Evolutionary conservation across 64 coral and sea anemone species (phyloP), one percentile per base, ranked within the genome.

Genomic region (Stylophora pistillata): DNA sequence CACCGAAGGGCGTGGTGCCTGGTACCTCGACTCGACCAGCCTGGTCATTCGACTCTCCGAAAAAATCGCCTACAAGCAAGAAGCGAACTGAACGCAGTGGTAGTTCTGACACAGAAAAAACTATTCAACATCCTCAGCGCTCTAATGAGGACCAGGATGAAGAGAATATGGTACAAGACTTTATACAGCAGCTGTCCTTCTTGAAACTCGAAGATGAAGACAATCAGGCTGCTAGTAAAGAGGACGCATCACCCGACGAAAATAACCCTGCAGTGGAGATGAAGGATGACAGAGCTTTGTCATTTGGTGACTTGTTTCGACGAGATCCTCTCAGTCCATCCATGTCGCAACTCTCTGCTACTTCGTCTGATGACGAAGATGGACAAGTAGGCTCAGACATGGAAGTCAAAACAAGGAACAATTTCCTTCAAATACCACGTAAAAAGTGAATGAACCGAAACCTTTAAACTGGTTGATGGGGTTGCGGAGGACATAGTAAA

Each of bases 281-380:
- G 10, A 55, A 32, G 17, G 61, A 56, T 5, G 31, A 9, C 13
- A 78, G 59, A 52, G 47, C 41, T 37, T 60, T 92, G 17, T 78
- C 90, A 14, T 78, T 92, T 78, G 82, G 82, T 15, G 74, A 86
- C n/a, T 52, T 92, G 11, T 92, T 92, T 41, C 82, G 90, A 41
- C 71, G 57, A 14, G 85, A 60, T 15, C 34, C 85, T 18, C 15
- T 17, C 15, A 53, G 60, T 14, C 37, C 34, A 74, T 63, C 85
- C 17, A 13, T 31, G 28, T 74, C 85, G 23, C 85, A 87, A 47
- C 12, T 25, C 14, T 87, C 85, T 9, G 55, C 11, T 56, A 71
- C 23, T 3, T 55, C 71, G 53, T 74, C 54, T 21, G 71, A 87
- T 87, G 71, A 87, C 5, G 85, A 87, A 76, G 23, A 73, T 33